phyloP scores from a whole-genome alignment of 2,113 vertebrate genomes.

The Panurus biarmicus region DNA sequence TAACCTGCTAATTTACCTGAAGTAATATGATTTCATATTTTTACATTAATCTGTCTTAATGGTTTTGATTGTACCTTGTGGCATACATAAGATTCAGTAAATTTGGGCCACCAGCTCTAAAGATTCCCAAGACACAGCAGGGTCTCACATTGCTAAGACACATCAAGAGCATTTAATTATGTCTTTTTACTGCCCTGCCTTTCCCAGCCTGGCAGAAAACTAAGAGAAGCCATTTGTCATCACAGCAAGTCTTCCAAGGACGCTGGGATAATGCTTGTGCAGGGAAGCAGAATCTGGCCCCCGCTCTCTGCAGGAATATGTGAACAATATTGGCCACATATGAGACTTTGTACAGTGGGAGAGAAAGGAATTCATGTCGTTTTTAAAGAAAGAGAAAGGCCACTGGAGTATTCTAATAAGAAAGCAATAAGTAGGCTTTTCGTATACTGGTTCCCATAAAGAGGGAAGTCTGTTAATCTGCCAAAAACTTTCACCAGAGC shows the following conservation, averaged over 20 bases:
- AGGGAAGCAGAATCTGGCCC: neutral
- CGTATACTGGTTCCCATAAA: neutral
- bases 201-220: neutral
- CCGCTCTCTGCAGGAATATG: neutral
- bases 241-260: neutral
- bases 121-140: neutral
- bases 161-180: neutral
- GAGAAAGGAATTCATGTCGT: neutral
- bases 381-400: neutral
- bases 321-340: neutral
- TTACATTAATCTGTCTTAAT: neutral
- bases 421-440: neutral
- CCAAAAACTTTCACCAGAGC: neutral
- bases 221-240: neutral
- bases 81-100: neutral
- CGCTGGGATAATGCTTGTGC: neutral
- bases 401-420: neutral
- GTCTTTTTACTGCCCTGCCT: neutral
- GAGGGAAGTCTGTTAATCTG: neutral
- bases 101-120: neutral
- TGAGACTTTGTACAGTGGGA: neutral
- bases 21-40: neutral
- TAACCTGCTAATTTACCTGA: neutral
- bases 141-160: neutral
- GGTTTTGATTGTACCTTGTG: neutral